Conservation (phyloP, 92 coral and sea anemone genomes). For the Galaxea fascicularis region DNA sequence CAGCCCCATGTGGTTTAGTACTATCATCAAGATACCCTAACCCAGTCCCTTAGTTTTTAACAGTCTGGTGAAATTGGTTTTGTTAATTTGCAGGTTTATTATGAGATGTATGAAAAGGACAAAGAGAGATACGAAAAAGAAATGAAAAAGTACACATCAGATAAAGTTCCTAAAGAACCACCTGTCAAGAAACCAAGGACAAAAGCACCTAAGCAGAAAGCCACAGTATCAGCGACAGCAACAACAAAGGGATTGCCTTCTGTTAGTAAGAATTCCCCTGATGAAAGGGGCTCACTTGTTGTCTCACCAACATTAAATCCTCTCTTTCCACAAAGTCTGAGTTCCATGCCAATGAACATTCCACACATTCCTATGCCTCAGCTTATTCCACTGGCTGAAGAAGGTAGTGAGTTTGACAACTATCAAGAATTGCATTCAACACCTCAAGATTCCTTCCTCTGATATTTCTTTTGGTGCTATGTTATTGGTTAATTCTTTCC, state of each 20-base stretch:
- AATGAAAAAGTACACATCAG: slow-evolving; percentile 93
- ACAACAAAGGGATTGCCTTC: slow-evolving; percentile 15
- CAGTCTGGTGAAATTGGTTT: neutral
- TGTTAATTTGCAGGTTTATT: slow-evolving; percentile 76
- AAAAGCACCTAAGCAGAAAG: slow-evolving; percentile 67
- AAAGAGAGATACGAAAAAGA: slow-evolving; percentile 96
- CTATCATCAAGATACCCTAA: neutral
- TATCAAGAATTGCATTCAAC: slow-evolving; percentile 34
- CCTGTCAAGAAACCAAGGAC: slow-evolving; percentile 76
- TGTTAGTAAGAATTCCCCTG: slow-evolving; percentile 41
- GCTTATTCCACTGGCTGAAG: slow-evolving; percentile 32
- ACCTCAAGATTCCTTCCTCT: slow-evolving; percentile 47
- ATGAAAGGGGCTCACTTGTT: slow-evolving; percentile 56
- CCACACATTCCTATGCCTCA: slow-evolving; percentile 79
- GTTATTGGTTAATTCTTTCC: too few species aligned
- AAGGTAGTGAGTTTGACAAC: slow-evolving; percentile 37
- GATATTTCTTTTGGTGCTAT: neutral
- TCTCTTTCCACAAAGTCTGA: slow-evolving; percentile 78
- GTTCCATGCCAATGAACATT: slow-evolving; percentile 71
- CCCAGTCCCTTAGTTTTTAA: neutral
- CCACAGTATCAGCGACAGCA: slow-evolving; percentile 2
- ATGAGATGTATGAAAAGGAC: slow-evolving; percentile 98
- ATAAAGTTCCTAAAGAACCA: slow-evolving; percentile 75
- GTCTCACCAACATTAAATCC: slow-evolving; percentile 87
- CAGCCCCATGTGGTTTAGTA: too few species aligned